Evolutionary conservation across 2,113 vertebrate genomes (phyloP).

Genomic region (Glaucidium brasilianum): DNA sequence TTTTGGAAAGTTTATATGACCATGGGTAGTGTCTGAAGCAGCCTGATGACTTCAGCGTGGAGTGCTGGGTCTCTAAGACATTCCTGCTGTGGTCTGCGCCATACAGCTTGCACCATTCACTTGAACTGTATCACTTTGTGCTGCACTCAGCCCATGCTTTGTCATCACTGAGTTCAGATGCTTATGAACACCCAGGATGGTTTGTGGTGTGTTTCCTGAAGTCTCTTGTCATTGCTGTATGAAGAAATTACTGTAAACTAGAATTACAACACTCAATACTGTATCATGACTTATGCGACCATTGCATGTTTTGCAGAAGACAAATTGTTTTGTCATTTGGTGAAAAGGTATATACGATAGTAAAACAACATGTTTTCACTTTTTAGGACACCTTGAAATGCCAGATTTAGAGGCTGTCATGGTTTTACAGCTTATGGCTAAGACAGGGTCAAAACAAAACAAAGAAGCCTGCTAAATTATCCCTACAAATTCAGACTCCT

Average conservation of each 20-base stretch:
- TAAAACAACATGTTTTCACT: neutral
- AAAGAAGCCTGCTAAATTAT: neutral
- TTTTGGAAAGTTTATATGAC: neutral
- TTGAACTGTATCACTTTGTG: neutral
- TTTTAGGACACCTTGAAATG: neutral
- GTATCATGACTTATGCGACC: neutral
- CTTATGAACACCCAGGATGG: neutral
- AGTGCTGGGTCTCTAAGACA: neutral
- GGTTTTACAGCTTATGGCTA: neutral
- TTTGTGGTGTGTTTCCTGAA: neutral
- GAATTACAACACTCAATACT: neutral
- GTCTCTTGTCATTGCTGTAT: neutral
- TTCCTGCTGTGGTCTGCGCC: rapidly evolving
- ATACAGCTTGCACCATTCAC: neutral
- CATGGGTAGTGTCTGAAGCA: neutral
- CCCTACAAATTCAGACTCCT: neutral
- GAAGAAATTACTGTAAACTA: neutral
- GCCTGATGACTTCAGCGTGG: neutral
- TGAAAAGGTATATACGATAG: neutral
- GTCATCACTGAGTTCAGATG: neutral
- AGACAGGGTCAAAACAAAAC: neutral
- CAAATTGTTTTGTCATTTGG: neutral
- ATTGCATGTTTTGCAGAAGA: neutral
- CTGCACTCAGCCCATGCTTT: neutral
- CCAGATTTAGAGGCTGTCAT: neutral